Percentiles rank a stretch among this genome's conserved stretches.
These are phyloP conservation scores for Epizoanthus stellaris DNA, from an alignment of 92 coral and sea anemone species.

Conservation along the genomic window DNA sequence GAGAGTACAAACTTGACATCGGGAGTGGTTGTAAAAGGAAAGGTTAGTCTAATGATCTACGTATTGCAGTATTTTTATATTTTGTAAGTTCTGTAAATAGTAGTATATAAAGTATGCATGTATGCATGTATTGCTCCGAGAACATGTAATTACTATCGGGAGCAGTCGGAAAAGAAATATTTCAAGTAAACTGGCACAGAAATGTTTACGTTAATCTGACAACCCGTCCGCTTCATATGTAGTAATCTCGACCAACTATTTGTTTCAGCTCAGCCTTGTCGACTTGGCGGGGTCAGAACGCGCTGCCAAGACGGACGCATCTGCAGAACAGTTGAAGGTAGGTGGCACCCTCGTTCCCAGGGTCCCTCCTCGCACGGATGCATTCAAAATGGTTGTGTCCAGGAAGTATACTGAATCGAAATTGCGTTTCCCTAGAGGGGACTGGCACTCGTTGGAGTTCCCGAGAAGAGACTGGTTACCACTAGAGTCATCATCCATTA, in stretches of 20 bases:
- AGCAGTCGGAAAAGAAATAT: too few relatives aligned
- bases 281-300: slow-evolving; percentile 99
- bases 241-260: not conserved
- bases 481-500: too few relatives aligned
- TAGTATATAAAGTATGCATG: too few relatives aligned
- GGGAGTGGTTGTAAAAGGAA: slow-evolving; percentile 96
- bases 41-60: slow-evolving; percentile 57
- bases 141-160: not conserved
- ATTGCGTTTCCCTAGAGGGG: too few relatives aligned
- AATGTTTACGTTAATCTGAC: too few relatives aligned
- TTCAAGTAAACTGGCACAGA: too few relatives aligned
- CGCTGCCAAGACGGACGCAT: slow-evolving; percentile 91
- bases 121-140: not conserved
- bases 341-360: not conserved
- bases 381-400: too few relatives aligned
- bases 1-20: slow-evolving; percentile 97
- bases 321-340: slow-evolving; percentile 96
- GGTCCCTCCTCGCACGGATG: too few relatives aligned
- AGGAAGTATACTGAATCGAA: too few relatives aligned
- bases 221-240: too few relatives aligned
- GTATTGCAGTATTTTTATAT: not conserved
- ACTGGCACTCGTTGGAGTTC: too few relatives aligned
- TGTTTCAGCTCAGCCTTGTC: slow-evolving; percentile 86
- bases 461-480: too few relatives aligned
- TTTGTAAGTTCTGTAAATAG: not conserved